Evolutionary conservation across 2,113 vertebrate species (phyloP).

Genomic region (Boleophthalmus pectinirostris): DNA sequence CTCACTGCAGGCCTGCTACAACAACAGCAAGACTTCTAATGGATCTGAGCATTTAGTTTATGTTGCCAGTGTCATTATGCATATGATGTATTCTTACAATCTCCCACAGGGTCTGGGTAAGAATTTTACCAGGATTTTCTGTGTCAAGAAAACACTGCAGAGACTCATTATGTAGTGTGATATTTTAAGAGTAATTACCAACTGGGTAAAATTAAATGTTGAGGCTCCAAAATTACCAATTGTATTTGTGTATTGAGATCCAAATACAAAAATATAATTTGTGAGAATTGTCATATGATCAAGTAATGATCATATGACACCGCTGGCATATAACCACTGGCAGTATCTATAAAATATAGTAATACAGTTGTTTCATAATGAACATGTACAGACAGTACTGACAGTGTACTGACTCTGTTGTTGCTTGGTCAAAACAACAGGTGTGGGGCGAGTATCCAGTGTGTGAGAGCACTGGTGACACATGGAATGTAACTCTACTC

Average conservation of each 20-base stretch:
- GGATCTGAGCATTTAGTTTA: slow-evolving; percentile 56
- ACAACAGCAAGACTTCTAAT: slow-evolving; percentile 59
- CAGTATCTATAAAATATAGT: not conserved
- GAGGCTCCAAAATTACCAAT: not conserved
- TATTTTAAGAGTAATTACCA: slow-evolving; percentile 22
- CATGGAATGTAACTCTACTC: slow-evolving; percentile 21
- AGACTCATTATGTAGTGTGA: slow-evolving; percentile 18
- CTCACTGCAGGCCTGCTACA: slow-evolving; percentile 45
- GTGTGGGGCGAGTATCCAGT: slow-evolving; percentile 37
- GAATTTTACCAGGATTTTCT: slow-evolving; percentile 37
- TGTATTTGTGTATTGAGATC: not conserved
- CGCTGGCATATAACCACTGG: not conserved
- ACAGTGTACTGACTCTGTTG: not conserved
- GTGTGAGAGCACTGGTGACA: slow-evolving; percentile 40
- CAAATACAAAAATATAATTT: not conserved
- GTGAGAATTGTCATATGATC: not conserved
- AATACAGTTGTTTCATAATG: slow-evolving; percentile 1
- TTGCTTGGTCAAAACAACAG: slow-evolving; percentile 57
- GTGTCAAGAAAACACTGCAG: slow-evolving; percentile 16
- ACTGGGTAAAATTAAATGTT: slow-evolving; percentile 1
- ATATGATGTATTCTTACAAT: slow-evolving; percentile 54
- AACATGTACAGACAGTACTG: slow-evolving; percentile 12
- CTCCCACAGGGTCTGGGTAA: slow-evolving; percentile 46
- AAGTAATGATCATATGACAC: no score
- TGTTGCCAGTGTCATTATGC: slow-evolving; percentile 62